These are phyloP conservation scores for Rhamnusium bicolor DNA, from an alignment of 2,888 invertebrate species.

Conservation along the genomic window DNA sequence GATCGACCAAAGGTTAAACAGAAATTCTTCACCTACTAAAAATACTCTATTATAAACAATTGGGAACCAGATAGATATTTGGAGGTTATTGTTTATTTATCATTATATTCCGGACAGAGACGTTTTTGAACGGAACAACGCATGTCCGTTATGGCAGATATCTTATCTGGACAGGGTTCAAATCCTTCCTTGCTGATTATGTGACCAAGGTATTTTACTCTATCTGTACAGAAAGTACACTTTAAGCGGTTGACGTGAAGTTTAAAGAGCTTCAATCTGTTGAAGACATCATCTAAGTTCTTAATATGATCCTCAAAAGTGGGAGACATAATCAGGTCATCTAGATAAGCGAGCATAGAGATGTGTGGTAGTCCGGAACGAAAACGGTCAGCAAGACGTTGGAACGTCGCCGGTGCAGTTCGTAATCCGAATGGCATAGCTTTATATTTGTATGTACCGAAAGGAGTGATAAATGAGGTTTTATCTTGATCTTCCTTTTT, in stretches of 20 bases:
- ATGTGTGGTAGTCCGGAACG: constrained; percentile 27
- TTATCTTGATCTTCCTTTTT: constrained; percentile 39
- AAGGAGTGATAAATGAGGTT: constrained; percentile 53
- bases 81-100: no score
- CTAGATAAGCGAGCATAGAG: constrained; percentile 40
- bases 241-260: constrained; percentile 34
- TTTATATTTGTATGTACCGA: constrained; percentile 48
- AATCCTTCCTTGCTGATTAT: no score
- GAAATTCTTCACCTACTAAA: no score
- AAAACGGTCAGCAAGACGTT: constrained; percentile 48
- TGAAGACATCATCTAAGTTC: constrained; percentile 42
- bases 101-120: no score
- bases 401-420: constrained; percentile 54
- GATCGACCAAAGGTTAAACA: no score
- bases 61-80: no score
- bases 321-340: constrained; percentile 29
- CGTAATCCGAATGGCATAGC: constrained; percentile 53
- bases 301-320: constrained; percentile 50
- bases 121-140: no score
- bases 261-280: constrained; percentile 29
- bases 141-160: neutral
- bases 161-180: no score
- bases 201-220: constrained; percentile 39
- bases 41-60: no score
- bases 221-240: constrained; percentile 37